Conservation (phyloP, 2,888 invertebrate genomes). For the Agrotis exclamationis region DNA sequence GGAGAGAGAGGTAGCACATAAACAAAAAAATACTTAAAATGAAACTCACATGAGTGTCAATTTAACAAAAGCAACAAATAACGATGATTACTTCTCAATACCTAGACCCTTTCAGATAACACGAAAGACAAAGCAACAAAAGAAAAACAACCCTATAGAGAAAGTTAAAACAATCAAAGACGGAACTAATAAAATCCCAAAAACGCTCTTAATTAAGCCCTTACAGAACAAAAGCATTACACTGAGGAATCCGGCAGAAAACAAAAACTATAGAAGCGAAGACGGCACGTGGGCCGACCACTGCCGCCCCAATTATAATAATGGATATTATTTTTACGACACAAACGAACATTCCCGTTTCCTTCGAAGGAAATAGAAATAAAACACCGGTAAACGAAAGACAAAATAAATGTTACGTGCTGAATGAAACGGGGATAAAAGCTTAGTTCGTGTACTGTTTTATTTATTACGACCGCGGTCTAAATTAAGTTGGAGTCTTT, state of each 20-base stretch:
- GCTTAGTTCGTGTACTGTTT: conserved; percentile 41
- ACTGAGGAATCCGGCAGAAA: conserved; percentile 67
- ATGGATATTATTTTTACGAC: conserved; percentile 87
- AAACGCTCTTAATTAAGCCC: conserved; percentile 58
- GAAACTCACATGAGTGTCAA: neutral
- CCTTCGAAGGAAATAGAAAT: conserved; percentile 74
- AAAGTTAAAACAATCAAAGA: conserved; percentile 36
- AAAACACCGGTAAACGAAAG: conserved; percentile 66
- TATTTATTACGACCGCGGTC: conserved; percentile 47
- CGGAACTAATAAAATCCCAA: conserved; percentile 48
- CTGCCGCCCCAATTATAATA: conserved; percentile 83
- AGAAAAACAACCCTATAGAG: conserved; percentile 17
- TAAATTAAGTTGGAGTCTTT: conserved; percentile 47
- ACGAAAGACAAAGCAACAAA: conserved; percentile 10
- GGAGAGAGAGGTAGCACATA: neutral
- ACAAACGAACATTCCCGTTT: conserved; percentile 76
- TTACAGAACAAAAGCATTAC: conserved; percentile 50
- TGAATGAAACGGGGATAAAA: conserved; percentile 59
- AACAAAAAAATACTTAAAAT: neutral
- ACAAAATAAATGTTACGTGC: conserved; percentile 63
- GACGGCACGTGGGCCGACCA: conserved; percentile 71
- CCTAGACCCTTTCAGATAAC: conserved; percentile 5
- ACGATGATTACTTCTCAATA: neutral
- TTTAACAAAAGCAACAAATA: neutral
- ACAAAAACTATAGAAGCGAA: conserved; percentile 75